These are phyloP conservation scores for Musca domestica DNA, from an alignment of 1,140 invertebrate species.

Conservation along the genomic window DNA sequence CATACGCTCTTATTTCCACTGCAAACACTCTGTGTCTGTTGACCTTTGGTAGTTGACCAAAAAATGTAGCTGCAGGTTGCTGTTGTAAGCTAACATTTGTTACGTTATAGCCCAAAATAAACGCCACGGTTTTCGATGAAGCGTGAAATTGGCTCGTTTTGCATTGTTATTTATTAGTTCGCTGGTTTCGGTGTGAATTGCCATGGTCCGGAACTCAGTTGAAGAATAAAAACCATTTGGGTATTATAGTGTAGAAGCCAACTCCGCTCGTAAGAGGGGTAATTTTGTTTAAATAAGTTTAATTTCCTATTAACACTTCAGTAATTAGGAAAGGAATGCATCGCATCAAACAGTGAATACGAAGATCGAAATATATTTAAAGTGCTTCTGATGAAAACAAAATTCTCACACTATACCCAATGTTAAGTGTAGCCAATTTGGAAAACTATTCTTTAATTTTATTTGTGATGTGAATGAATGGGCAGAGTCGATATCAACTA, in stretches of 20 bases:
- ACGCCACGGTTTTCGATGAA: conserved; percentile 1
- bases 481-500: too few relatives aligned
- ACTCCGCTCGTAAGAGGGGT: neutral
- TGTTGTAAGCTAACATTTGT: neutral
- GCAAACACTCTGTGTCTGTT: neutral
- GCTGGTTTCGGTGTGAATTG: conserved; percentile 12
- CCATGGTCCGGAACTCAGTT: neutral
- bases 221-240: too few relatives aligned
- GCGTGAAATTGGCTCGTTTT: conserved; percentile 17
- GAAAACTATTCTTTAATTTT: too few relatives aligned
- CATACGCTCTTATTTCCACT: neutral
- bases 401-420: too few relatives aligned
- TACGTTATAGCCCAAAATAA: neutral
- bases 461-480: too few relatives aligned
- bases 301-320: conserved; percentile 17
- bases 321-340: neutral
- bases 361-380: too few relatives aligned
- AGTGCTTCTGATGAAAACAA: too few relatives aligned
- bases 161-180: conserved; percentile 11
- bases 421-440: too few relatives aligned
- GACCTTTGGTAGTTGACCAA: conserved; percentile 1
- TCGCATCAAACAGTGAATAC: too few relatives aligned
- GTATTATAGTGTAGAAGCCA: neutral
- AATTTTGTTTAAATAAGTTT: neutral
- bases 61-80: neutral